phyloP scores from a whole-genome alignment of 2,888 invertebrate genomes.

The Pseudeuparius sepicola region DNA sequence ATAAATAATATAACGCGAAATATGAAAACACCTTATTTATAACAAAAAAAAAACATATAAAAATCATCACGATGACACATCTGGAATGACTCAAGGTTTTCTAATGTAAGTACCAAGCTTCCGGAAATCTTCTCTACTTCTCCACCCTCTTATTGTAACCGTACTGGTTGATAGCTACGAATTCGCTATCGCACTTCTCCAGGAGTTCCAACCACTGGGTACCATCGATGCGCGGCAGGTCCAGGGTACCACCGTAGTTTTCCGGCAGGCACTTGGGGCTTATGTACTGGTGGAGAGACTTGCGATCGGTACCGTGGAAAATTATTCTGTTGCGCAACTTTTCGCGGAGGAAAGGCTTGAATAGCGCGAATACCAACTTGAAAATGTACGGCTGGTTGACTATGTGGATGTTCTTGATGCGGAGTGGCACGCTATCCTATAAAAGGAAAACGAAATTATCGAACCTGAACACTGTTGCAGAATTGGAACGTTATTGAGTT shows the following conservation, averaged over 20 bases:
- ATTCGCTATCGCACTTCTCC: conserved; percentile 63
- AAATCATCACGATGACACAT: background rate
- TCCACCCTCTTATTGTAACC: conserved; percentile 54
- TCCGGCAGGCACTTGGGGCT: conserved; percentile 61
- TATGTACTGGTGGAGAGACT: conserved; percentile 61
- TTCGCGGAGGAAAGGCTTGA: conserved; percentile 82
- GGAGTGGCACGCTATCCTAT: conserved; percentile 74
- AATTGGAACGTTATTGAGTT: too few relatives aligned
- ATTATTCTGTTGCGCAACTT: conserved; percentile 72
- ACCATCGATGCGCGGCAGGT: conserved; percentile 58
- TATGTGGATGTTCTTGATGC: conserved; percentile 80
- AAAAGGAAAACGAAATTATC: conserved; percentile 27
- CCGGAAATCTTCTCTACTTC: background rate
- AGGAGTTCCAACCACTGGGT: conserved; percentile 64
- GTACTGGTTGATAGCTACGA: conserved; percentile 51
- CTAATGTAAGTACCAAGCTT: too few relatives aligned
- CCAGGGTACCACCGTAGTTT: conserved; percentile 63
- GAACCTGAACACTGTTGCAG: background rate
- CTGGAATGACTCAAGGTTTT: too few relatives aligned
- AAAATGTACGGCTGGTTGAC: conserved; percentile 85
- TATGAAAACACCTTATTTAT: too few relatives aligned
- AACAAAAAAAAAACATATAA: conserved; percentile 3
- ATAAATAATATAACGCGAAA: too few relatives aligned
- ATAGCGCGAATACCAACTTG: conserved; percentile 79
- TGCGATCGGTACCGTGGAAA: conserved; percentile 70